These are phyloP conservation scores for Cataglyphis altisquamis DNA, from an alignment of 2,888 invertebrate genomes.

Conservation along the genomic window DNA sequence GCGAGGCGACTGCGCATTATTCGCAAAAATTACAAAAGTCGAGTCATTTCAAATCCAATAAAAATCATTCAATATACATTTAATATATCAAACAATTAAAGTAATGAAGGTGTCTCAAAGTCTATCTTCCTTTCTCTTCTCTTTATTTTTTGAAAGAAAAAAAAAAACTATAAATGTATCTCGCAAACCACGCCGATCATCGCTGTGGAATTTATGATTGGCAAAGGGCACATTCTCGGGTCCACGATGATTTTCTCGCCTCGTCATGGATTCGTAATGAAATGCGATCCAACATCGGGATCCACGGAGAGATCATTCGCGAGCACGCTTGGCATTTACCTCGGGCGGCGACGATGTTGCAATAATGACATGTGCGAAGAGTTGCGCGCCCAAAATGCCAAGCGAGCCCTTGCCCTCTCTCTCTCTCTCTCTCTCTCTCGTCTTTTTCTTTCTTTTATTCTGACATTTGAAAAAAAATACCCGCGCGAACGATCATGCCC, in stretches of 20 bases:
- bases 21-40: not conserved
- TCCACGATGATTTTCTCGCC: slow-evolving; percentile 50
- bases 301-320: slow-evolving; percentile 60
- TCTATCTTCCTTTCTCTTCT: not conserved
- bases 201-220: slow-evolving; percentile 30
- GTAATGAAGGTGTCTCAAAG: not conserved
- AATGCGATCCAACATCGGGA: slow-evolving; percentile 18
- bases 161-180: not conserved
- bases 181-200: not conserved
- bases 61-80: not conserved
- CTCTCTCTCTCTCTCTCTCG: not conserved
- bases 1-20: too few species aligned
- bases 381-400: slow-evolving; percentile 72
- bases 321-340: slow-evolving; percentile 69
- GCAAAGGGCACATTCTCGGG: slow-evolving; percentile 67
- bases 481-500: slow-evolving; percentile 10
- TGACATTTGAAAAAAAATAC: slow-evolving; percentile 72
- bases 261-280: slow-evolving; percentile 56
- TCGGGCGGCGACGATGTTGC: slow-evolving; percentile 58
- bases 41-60: not conserved
- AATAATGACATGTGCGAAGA: slow-evolving; percentile 61
- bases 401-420: slow-evolving; percentile 62
- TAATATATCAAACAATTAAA: not conserved
- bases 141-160: not conserved
- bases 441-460: slow-evolving; percentile 19